Evolutionary conservation across 1,140 invertebrate species (phyloP).

Genomic region (Drosophila tropicalis): DNA sequence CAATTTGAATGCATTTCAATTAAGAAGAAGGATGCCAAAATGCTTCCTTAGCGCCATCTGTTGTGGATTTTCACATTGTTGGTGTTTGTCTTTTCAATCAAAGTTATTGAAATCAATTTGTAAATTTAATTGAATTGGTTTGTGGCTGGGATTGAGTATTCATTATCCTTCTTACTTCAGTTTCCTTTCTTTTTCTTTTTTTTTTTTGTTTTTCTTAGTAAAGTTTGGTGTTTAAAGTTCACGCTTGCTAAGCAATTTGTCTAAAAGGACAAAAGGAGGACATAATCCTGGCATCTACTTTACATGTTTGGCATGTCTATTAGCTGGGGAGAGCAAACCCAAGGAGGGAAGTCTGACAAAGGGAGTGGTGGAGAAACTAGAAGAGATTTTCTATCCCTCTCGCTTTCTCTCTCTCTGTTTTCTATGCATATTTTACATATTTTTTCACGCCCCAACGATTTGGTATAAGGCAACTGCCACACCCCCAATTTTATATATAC

Average conservation of each 20-base stretch:
- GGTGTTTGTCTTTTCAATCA: conserved; percentile 43
- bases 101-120: conserved; percentile 70
- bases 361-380: no score
- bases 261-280: conserved; percentile 33
- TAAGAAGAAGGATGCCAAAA: conserved; percentile 51
- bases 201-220: background rate
- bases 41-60: conserved; percentile 63
- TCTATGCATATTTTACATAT: conserved; percentile 48
- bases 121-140: conserved; percentile 64
- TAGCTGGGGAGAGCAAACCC: conserved; percentile 27
- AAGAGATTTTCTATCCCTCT: background rate
- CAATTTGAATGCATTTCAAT: conserved; percentile 75
- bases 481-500: background rate
- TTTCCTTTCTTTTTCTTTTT: background rate
- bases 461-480: conserved; percentile 38
- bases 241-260: conserved; percentile 31
- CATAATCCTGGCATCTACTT: conserved; percentile 10
- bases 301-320: conserved; percentile 58
- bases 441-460: conserved; percentile 54
- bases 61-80: conserved; percentile 39
- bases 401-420: background rate
- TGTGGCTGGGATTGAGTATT: conserved; percentile 22
- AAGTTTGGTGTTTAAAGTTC: conserved; percentile 22
- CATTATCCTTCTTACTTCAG: background rate
- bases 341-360: background rate